Evolutionary conservation across 2,888 invertebrate genomes (phyloP), one percentile per base, ranked within the genome.

Genomic region (Pachymerium ferrugineum): DNA sequence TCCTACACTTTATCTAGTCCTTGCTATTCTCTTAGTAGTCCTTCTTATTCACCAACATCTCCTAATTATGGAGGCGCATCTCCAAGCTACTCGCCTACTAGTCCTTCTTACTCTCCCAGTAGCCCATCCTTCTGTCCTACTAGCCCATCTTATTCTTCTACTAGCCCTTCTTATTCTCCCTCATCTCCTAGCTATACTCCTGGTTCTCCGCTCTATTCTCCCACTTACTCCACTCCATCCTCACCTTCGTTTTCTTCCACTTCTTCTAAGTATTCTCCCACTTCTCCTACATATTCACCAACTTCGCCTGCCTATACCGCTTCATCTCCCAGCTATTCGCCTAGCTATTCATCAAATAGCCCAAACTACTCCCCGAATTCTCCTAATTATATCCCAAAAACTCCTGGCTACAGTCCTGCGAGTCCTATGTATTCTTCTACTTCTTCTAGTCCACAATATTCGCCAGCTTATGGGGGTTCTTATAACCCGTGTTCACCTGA

Each of bases 241-340:
- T 88, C 88, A 54, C 90, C 90, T 0, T 86, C 86, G 73, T 86
- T 84, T 81, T 84, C 82, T 74, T 85, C 83, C 76, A 84, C 82
- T 1, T 76, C 79, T 73, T 82, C 83, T 1, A 79, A 80, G 12
- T 85, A 85, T 76, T 81, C 81, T 14, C 85, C 85, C 3, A 91
- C 92, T 0, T 91, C 91, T 76, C 94, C 94, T 0, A 90, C 89
- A 78, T 94, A 95, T 82, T 80, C 81, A 89, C 94, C 94, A 1
- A 89, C 91, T 0, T 78, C 94, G 16, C 91, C 84, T 5, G 81
- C 81, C 31, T 86, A 86, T 79, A 82, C 81, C 69, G 85, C 83
- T 22, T 80, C 84, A 38, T 82, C 83, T 35, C 93, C 83, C 19
- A 77, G 78, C 35, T 83, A 83, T 71, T 81, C 82, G 12, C 84